phyloP scores from a whole-genome alignment of 2,113 vertebrate genomes.

The Furnarius figulus region DNA sequence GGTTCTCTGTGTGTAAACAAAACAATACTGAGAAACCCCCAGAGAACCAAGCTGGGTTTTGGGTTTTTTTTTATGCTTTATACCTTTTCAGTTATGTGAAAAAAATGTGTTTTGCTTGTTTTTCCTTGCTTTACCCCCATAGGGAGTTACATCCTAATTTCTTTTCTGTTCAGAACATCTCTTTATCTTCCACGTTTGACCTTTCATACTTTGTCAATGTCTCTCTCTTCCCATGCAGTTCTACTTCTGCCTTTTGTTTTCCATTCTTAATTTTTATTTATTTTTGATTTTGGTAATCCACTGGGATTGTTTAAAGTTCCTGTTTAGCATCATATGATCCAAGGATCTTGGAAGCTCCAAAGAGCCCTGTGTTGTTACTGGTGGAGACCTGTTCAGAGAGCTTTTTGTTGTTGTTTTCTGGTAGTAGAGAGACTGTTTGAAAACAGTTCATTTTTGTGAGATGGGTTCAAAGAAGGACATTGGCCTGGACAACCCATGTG shows the following conservation, averaged over 20 bases:
- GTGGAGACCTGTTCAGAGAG: background rate
- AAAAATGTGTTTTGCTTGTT: background rate
- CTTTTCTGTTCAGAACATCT: background rate
- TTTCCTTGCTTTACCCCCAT: background rate
- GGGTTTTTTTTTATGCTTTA: background rate
- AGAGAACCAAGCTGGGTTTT: background rate
- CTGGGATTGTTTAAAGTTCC: background rate
- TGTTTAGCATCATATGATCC: background rate
- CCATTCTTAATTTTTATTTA: background rate
- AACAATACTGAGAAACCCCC: background rate
- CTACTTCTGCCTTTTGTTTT: background rate
- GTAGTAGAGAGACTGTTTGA: background rate
- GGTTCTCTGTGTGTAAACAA: background rate
- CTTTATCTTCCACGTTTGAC: background rate
- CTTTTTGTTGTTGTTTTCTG: background rate
- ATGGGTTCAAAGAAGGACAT: background rate
- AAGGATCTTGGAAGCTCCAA: background rate
- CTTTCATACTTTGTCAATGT: background rate
- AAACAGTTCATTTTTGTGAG: background rate
- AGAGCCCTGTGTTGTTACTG: background rate
- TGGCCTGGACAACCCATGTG: background rate
- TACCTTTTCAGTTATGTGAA: background rate
- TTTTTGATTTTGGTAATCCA: background rate
- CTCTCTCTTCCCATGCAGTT: background rate
- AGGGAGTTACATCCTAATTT: background rate